phyloP scores from a whole-genome alignment of 2,113 vertebrate genomes.

The Panthera leo region DNA sequence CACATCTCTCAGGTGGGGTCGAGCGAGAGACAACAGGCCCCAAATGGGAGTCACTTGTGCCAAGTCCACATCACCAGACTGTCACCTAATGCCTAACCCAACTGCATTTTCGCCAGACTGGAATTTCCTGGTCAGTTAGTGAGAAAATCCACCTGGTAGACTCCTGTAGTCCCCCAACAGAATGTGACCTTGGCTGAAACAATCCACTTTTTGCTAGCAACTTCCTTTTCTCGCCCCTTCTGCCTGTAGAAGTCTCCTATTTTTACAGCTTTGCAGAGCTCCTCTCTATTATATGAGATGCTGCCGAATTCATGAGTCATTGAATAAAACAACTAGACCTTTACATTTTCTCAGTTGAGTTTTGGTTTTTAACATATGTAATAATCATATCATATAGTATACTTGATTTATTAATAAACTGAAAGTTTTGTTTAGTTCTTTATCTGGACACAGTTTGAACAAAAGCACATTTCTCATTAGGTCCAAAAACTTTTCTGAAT shows the following conservation, averaged over 20 bases:
- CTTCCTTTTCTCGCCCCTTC: neutral
- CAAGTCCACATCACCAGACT: no score
- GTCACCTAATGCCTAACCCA: neutral
- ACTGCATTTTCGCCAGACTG: neutral
- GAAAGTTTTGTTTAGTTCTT: slow-evolving; percentile 25
- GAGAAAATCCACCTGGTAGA: neutral
- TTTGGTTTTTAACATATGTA: neutral
- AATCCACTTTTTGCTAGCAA: neutral
- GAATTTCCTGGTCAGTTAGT: neutral
- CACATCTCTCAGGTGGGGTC: neutral
- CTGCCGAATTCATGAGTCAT: neutral
- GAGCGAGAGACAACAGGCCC: neutral
- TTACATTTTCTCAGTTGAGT: neutral
- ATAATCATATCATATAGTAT: neutral
- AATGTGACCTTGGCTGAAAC: neutral
- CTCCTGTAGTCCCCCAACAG: neutral
- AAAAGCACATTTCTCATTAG: slow-evolving; percentile 37
- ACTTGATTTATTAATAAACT: slow-evolving; percentile 57
- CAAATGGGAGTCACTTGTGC: neutral
- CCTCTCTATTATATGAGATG: neutral
- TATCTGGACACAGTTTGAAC: slow-evolving; percentile 31
- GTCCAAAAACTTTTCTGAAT: neutral
- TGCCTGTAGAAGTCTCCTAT: neutral
- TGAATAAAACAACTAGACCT: neutral
- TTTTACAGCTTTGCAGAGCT: no score